A percentile compares a stretch with the other conserved stretches of the same genome.
phyloP scores from a whole-genome alignment of 1,140 invertebrate genomes.

The Lutraria rhynchaena region DNA sequence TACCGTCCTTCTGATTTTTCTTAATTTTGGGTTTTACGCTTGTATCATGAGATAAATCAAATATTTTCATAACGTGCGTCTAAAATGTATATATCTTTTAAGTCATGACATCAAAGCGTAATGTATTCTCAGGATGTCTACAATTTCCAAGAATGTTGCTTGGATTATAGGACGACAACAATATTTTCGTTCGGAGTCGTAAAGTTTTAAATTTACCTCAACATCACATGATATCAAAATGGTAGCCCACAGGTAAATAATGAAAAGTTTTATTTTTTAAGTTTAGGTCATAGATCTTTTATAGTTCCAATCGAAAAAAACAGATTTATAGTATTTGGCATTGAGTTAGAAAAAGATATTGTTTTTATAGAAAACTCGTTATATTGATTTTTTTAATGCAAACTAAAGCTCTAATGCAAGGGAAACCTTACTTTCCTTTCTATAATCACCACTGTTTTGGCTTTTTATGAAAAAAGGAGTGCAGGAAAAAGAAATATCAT shows the following conservation, averaged over 20 bases:
- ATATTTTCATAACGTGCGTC: too few species aligned
- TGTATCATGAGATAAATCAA: too few species aligned
- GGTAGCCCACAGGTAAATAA: not conserved
- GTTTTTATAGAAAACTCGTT: not conserved
- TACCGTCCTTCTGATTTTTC: too few species aligned
- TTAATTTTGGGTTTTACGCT: too few species aligned
- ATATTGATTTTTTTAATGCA: not conserved
- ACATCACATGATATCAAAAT: conserved; percentile 52
- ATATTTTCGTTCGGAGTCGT: not conserved
- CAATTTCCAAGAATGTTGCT: too few species aligned
- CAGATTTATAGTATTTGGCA: not conserved
- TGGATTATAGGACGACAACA: not conserved
- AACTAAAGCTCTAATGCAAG: not conserved
- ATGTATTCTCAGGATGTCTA: too few species aligned
- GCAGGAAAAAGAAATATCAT: too few species aligned
- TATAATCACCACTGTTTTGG: too few species aligned
- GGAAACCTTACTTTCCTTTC: too few species aligned
- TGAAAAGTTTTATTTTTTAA: not conserved
- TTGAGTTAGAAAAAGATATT: not conserved
- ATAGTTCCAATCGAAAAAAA: not conserved
- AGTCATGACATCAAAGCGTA: too few species aligned
- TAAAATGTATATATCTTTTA: too few species aligned
- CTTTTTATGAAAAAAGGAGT: too few species aligned
- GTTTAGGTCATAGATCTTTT: not conserved
- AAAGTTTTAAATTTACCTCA: not conserved